Conservation (phyloP, 2,888 invertebrate species). For the Clistopyga incitator region DNA sequence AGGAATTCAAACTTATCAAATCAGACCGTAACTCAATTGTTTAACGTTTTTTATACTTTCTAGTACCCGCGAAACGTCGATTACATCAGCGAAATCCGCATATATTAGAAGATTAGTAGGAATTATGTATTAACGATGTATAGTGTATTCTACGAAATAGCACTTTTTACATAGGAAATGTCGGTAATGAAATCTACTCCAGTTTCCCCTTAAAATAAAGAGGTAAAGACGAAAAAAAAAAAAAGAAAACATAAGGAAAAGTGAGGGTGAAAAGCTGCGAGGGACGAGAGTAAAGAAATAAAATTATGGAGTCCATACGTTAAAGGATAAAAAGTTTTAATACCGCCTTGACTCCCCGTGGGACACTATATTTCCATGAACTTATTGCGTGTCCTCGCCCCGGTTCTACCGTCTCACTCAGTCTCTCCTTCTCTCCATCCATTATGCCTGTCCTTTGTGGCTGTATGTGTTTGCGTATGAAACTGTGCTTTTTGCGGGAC, state of each 20-base stretch:
- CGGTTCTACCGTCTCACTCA: constrained; percentile 16
- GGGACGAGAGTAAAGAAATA: constrained; percentile 62
- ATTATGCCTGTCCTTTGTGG: constrained; percentile 25
- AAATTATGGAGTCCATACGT: constrained; percentile 75
- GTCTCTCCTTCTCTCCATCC: constrained; percentile 39
- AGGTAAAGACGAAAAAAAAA: constrained; percentile 7
- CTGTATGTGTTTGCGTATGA: constrained; percentile 51
- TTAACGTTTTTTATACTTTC: too few relatives aligned
- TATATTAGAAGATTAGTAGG: too few relatives aligned
- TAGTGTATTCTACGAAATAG: too few relatives aligned
- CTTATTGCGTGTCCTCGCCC: constrained; percentile 75
- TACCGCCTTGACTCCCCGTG: constrained; percentile 74
- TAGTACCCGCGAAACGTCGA: too few relatives aligned
- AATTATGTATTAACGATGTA: too few relatives aligned
- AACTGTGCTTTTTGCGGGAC: constrained; percentile 80
- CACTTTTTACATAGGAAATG: too few relatives aligned
- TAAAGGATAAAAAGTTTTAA: constrained; percentile 79
- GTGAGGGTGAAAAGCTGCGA: constrained; percentile 7
- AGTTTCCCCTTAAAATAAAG: too few relatives aligned
- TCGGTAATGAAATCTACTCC: too few relatives aligned
- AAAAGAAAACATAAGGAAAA: constrained; percentile 6
- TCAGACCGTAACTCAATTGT: too few relatives aligned
- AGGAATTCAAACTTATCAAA: too few relatives aligned
- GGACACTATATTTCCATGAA: constrained; percentile 79
- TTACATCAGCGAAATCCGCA: too few relatives aligned